Evolutionary conservation across 2,113 vertebrate genomes (phyloP).

Genomic region (Hemiscyllium ocellatum): DNA sequence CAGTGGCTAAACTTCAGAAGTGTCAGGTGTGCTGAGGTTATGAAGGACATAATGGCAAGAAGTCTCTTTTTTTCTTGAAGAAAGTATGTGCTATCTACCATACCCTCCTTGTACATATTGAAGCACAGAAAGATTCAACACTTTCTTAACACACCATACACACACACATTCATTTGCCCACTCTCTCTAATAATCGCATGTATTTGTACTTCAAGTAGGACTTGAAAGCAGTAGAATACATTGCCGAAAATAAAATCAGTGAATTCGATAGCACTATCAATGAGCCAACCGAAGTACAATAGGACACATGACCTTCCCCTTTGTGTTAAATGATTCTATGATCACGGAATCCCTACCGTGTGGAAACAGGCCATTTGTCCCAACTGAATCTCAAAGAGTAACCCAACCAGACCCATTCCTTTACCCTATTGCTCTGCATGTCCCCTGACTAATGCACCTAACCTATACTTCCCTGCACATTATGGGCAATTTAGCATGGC

Average conservation of each 20-base stretch:
- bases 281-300: not conserved
- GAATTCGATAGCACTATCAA: not conserved
- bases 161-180: no score
- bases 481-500: no score
- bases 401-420: no score
- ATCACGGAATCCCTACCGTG: no score
- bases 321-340: not conserved
- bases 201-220: not conserved
- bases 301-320: not conserved
- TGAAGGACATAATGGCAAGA: not conserved
- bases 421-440: no score
- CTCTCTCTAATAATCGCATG: not conserved
- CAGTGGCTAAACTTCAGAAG: not conserved
- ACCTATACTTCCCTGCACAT: no score
- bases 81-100: not conserved
- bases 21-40: not conserved
- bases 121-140: not conserved
- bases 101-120: not conserved
- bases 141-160: not conserved
- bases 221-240: not conserved
- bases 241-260: not conserved
- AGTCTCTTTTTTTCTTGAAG: not conserved
- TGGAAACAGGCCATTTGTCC: no score
- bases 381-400: no score
- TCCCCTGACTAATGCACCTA: no score